phyloP scores from a whole-genome alignment of 2,113 vertebrate species.

The Holacanthus passer region DNA sequence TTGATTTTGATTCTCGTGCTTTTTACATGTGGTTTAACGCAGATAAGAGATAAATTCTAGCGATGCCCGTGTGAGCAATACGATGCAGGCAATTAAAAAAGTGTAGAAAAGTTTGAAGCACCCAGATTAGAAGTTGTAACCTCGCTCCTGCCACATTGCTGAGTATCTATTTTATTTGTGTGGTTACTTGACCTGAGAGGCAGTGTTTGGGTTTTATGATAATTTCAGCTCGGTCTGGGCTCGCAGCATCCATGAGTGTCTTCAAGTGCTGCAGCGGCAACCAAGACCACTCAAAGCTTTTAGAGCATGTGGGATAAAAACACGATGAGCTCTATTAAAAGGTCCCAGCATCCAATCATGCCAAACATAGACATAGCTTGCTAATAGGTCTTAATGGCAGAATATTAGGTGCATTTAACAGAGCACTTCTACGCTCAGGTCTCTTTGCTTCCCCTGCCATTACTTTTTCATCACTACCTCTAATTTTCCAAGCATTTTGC shows the following conservation, averaged over 20 bases:
- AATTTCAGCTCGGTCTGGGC: constrained; percentile 31
- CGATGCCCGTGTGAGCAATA: background rate
- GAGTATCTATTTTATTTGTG: constrained; percentile 21
- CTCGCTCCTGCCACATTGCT: background rate
- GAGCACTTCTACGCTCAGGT: constrained; percentile 27
- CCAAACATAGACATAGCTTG: constrained; percentile 36
- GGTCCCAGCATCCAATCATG: constrained; percentile 29
- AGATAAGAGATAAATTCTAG: constrained; percentile 11
- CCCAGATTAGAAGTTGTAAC: constrained; percentile 10
- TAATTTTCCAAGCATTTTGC: constrained; percentile 10
- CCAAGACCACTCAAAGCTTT: constrained; percentile 72
- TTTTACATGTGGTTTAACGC: constrained; percentile 16
- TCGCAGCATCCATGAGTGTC: constrained; percentile 49
- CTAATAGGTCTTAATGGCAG: constrained; percentile 55
- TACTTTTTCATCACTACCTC: constrained; percentile 24
- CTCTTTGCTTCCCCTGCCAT: constrained; percentile 22
- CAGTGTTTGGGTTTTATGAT: constrained; percentile 52
- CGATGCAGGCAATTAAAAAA: constrained; percentile 5
- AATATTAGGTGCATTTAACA: constrained; percentile 45
- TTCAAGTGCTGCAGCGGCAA: constrained; percentile 54
- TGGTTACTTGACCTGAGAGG: constrained; percentile 36
- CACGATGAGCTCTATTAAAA: constrained; percentile 44
- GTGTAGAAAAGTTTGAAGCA: background rate
- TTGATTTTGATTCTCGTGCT: constrained; percentile 30
- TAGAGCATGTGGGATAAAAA: constrained; percentile 54